Conservation (phyloP, 2,797 vertebrate species). For the Phalloptychus januarius region DNA sequence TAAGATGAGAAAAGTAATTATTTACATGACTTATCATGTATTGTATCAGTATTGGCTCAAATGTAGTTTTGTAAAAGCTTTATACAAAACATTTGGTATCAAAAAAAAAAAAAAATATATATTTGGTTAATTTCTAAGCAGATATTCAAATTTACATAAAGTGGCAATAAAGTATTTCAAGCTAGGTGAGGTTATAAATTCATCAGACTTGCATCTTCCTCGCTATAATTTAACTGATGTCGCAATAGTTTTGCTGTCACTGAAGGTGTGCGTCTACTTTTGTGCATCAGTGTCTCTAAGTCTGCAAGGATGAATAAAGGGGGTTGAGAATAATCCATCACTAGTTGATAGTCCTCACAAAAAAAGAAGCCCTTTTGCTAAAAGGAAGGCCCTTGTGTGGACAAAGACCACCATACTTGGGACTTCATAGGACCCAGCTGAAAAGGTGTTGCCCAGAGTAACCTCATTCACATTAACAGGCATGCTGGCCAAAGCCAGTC, state of each 20-base stretch:
- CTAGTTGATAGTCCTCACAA: constrained; percentile 83
- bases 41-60: not conserved
- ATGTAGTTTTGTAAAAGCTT: constrained; percentile 10
- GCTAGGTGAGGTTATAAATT: constrained; percentile 15
- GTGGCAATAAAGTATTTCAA: not conserved
- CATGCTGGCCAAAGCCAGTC: constrained; percentile 81
- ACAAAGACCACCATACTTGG: constrained; percentile 85
- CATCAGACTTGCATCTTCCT: constrained; percentile 20
- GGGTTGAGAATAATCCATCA: constrained; percentile 84
- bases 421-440: constrained; percentile 83
- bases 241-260: constrained; percentile 42
- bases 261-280: constrained; percentile 59
- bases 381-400: constrained; percentile 84
- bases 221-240: constrained; percentile 15
- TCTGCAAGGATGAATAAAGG: constrained; percentile 72
- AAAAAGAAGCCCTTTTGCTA: constrained; percentile 80
- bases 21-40: not conserved
- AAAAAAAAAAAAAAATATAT: not conserved
- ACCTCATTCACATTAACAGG: constrained; percentile 83
- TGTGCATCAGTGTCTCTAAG: constrained; percentile 68
- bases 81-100: not conserved
- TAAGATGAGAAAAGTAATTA: not conserved
- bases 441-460: constrained; percentile 86
- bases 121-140: constrained; percentile 1
- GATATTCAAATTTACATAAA: not conserved